A percentile compares a stretch with the other conserved stretches of the same genome.
Conservation (phyloP, 2,113 vertebrate genomes). For the Naja naja region DNA sequence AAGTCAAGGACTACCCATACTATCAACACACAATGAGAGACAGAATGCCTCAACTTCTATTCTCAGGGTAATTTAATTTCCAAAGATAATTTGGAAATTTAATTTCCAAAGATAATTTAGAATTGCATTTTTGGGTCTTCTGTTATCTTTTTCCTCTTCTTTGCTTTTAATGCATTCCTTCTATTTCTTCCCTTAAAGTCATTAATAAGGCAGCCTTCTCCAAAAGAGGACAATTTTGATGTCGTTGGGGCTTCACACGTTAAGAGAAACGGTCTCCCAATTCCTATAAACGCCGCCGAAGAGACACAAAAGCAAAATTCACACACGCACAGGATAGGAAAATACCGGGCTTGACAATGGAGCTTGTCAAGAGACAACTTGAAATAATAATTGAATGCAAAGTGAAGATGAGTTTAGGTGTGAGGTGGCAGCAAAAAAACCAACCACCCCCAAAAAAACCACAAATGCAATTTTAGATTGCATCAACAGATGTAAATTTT, state of each 20-base stretch:
- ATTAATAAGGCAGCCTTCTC: neutral
- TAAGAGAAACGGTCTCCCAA: neutral
- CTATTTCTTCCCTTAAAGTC: neutral
- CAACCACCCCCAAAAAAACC: too few species aligned
- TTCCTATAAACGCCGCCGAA: neutral
- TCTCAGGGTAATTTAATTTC: neutral
- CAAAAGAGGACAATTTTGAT: neutral
- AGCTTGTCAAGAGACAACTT: neutral
- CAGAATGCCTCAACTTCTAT: neutral
- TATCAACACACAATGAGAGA: neutral
- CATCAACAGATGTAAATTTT: neutral
- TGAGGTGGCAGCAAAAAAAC: neutral
- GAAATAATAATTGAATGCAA: neutral
- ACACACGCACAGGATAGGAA: neutral
- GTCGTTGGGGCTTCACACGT: neutral
- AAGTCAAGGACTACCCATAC: too few species aligned
- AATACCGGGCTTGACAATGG: neutral
- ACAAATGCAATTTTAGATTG: neutral
- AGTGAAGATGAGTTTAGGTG: neutral
- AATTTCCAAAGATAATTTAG: neutral
- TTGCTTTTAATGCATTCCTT: neutral
- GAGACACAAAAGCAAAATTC: neutral
- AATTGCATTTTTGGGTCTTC: neutral
- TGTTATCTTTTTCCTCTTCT: neutral
- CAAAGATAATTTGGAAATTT: neutral